Percentiles rank a stretch among this genome's conserved stretches.
phyloP scores from a whole-genome alignment of 2,888 invertebrate genomes.

The Chelonus formosanus region DNA sequence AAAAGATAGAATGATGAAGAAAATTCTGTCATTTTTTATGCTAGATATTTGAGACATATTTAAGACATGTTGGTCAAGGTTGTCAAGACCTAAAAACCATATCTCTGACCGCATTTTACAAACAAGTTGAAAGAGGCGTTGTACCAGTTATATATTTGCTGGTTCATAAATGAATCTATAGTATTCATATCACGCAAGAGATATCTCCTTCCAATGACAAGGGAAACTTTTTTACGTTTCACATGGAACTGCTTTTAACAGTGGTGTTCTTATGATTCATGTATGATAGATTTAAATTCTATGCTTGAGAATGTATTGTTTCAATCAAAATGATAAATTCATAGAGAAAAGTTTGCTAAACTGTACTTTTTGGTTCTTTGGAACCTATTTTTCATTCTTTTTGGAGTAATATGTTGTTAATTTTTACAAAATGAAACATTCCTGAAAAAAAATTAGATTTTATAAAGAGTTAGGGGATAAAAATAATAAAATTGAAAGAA shows the following conservation, averaged over 20 bases:
- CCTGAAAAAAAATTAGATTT: no score
- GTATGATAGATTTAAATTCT: not conserved
- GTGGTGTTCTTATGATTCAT: not conserved
- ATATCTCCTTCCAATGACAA: constrained; percentile 5
- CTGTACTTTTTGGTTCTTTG: no score
- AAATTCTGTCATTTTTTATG: constrained; percentile 54
- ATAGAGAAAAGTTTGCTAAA: no score
- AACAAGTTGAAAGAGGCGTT: not conserved
- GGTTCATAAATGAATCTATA: constrained; percentile 46
- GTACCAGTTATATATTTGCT: constrained; percentile 15
- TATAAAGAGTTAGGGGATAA: no score
- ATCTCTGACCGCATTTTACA: constrained; percentile 4
- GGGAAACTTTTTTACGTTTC: constrained; percentile 10
- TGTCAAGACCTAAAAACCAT: constrained; percentile 50
- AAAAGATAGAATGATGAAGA: constrained; percentile 17
- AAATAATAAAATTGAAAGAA: no score
- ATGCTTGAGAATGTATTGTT: not conserved
- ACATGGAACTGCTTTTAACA: constrained; percentile 8
- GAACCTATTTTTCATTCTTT: no score
- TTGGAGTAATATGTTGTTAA: no score
- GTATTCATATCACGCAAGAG: constrained; percentile 41
- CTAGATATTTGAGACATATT: constrained; percentile 27
- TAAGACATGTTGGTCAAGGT: constrained; percentile 29
- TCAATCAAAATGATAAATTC: no score
- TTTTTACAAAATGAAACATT: no score